These are phyloP conservation scores for Pollimyrus isidori DNA, from an alignment of 2,113 vertebrate genomes.

Conservation along the genomic window DNA sequence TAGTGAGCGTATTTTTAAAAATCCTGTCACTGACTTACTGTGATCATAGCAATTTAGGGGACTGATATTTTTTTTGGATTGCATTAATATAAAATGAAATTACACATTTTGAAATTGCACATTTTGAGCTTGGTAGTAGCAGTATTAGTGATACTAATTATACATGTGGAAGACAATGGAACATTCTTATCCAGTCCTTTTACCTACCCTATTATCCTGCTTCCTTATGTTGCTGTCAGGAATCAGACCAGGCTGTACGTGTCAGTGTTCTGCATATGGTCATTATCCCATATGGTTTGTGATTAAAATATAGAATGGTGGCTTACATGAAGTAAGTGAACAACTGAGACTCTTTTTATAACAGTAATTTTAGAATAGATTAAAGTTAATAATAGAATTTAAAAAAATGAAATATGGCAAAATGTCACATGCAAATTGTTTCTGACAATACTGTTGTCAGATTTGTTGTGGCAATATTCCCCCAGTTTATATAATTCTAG, in stretches of 20 bases:
- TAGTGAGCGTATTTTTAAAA: not conserved
- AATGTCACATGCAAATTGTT: not conserved
- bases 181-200: not conserved
- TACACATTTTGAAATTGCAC: not conserved
- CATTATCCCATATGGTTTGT: not conserved
- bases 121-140: not conserved
- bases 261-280: not conserved
- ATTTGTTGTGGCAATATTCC: not conserved
- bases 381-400: not conserved
- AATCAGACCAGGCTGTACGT: not conserved
- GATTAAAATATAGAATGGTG: not conserved
- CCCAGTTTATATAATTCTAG: not conserved
- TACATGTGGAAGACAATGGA: not conserved
- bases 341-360: not conserved
- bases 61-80: not conserved
- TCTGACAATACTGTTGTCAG: not conserved
- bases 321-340: not conserved
- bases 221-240: not conserved
- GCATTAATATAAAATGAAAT: not conserved
- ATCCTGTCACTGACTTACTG: not conserved
- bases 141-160: not conserved
- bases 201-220: not conserved
- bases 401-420: not conserved
- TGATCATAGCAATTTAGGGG: not conserved
- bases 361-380: not conserved